Evolutionary conservation across 2,113 vertebrate species (phyloP).

Genomic region (Nestor notabilis): DNA sequence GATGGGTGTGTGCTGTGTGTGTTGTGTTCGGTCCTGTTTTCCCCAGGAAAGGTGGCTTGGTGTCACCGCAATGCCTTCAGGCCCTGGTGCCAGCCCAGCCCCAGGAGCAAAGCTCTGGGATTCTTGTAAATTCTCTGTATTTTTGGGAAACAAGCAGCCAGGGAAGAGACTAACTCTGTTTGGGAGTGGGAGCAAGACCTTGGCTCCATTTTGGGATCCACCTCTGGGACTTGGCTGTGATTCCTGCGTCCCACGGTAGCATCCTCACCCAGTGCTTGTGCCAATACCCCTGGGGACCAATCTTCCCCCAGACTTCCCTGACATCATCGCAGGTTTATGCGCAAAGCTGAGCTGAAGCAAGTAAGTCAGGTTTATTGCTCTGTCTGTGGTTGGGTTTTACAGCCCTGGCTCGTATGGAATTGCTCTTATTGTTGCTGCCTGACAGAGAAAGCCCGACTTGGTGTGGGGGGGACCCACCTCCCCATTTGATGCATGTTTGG

Average conservation of each 20-base stretch:
- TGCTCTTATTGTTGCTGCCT: accelerated
- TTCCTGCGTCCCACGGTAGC: accelerated
- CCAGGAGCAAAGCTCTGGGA: background rate
- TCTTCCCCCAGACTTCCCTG: background rate
- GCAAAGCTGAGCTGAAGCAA: background rate
- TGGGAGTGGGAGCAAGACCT: background rate
- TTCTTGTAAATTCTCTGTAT: background rate
- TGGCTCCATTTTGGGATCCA: background rate
- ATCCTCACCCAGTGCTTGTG: background rate
- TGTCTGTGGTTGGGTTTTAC: background rate
- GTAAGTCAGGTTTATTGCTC: background rate
- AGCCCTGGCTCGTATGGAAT: background rate
- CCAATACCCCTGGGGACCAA: accelerated
- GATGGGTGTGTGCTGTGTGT: background rate
- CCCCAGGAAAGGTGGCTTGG: background rate
- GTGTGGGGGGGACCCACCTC: background rate
- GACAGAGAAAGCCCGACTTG: accelerated
- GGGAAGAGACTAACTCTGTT: background rate
- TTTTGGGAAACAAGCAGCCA: background rate
- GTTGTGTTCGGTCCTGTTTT: background rate
- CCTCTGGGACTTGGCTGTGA: background rate
- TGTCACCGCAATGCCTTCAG: accelerated
- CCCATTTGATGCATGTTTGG: background rate
- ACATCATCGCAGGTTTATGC: background rate
- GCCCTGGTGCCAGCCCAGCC: background rate